Conservation (phyloP, 2,888 invertebrate species). For the Xylota sylvarum region DNA sequence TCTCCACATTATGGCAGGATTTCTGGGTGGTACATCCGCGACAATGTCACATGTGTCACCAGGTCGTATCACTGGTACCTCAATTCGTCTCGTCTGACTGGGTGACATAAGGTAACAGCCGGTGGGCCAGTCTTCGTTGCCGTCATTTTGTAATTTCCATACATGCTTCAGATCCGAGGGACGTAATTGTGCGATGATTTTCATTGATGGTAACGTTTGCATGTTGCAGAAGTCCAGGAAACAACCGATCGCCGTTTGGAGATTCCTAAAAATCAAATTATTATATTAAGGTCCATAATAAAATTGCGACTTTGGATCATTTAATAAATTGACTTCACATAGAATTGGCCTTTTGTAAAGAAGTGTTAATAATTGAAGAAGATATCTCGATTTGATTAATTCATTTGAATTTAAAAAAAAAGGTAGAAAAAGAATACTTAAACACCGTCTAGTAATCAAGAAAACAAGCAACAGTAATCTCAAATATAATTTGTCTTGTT, state of each 20-base stretch:
- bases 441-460: too few relatives aligned
- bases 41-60: constrained; percentile 91
- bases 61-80: constrained; percentile 89
- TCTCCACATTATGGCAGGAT: constrained; percentile 95
- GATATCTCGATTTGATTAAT: too few relatives aligned
- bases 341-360: too few relatives aligned
- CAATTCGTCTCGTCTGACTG: constrained; percentile 83
- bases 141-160: constrained; percentile 94
- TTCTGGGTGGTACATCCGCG: constrained; percentile 89
- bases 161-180: constrained; percentile 87
- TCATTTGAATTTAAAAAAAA: too few relatives aligned
- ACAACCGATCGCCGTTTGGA: constrained; percentile 97
- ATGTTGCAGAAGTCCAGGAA: constrained; percentile 95
- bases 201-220: constrained; percentile 91
- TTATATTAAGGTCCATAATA: background rate
- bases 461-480: too few relatives aligned
- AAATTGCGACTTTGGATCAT: too few relatives aligned
- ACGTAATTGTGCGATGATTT: constrained; percentile 86
- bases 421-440: too few relatives aligned
- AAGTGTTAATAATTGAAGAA: too few relatives aligned
- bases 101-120: constrained; percentile 91
- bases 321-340: too few relatives aligned
- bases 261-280: constrained; percentile 89
- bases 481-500: too few relatives aligned
- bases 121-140: constrained; percentile 94